Conservation (phyloP, 1,140 invertebrate species). For the Diorhabda sublineata region DNA sequence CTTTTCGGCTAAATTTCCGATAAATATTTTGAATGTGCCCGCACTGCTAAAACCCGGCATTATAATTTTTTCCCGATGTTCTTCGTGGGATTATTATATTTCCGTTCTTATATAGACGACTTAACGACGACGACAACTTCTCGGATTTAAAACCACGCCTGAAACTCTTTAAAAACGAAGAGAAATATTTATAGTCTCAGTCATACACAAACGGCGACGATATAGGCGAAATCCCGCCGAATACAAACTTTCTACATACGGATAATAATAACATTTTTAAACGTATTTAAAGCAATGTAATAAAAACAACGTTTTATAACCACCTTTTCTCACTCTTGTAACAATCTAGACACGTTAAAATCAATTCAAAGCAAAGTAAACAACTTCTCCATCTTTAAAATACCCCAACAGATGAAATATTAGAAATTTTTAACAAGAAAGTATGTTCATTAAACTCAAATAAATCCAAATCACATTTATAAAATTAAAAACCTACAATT, state of each 20-base stretch:
- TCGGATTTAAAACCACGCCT: not conserved
- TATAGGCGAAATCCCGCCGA: not conserved
- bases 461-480: too few relatives aligned
- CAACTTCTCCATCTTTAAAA: too few relatives aligned
- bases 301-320: too few relatives aligned
- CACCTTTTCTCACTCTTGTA: too few relatives aligned
- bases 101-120: not conserved
- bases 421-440: too few relatives aligned
- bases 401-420: too few relatives aligned
- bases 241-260: not conserved
- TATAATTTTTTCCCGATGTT: not conserved
- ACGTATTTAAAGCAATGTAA: too few relatives aligned
- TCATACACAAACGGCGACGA: not conserved
- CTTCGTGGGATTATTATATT: not conserved
- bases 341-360: too few relatives aligned
- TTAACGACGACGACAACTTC: not conserved
- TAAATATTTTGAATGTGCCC: slow-evolving; percentile 91
- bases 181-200: not conserved
- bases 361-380: too few relatives aligned
- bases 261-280: too few relatives aligned
- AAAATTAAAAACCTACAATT: too few relatives aligned
- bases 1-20: slow-evolving; percentile 90
- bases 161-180: not conserved
- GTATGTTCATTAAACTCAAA: too few relatives aligned
- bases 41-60: slow-evolving; percentile 79